Evolutionary conservation across 2,888 invertebrate genomes (phyloP).

Genomic region (Priocnemis perturbator): DNA sequence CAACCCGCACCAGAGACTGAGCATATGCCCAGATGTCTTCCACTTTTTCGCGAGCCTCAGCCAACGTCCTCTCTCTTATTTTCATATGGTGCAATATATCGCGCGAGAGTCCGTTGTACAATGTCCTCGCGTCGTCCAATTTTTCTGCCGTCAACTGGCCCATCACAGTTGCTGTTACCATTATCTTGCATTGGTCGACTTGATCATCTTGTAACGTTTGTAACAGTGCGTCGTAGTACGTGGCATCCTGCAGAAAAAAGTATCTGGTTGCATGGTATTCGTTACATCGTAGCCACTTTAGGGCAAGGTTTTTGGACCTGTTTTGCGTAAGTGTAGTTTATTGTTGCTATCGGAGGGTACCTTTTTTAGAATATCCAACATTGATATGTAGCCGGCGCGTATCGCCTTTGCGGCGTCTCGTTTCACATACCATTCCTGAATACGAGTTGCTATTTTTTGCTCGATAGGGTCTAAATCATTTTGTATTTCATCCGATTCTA

Average conservation of each 20-base stretch:
- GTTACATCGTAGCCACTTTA: too few relatives aligned
- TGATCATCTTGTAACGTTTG: slow-evolving; percentile 79
- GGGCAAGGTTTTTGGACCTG: too few relatives aligned
- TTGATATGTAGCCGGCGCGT: slow-evolving; percentile 79
- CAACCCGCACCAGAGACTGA: slow-evolving; percentile 70
- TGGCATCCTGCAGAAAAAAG: slow-evolving; percentile 77
- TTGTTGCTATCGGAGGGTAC: slow-evolving; percentile 25
- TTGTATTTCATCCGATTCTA: slow-evolving; percentile 52
- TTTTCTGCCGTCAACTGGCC: slow-evolving; percentile 83
- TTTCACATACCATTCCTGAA: slow-evolving; percentile 80
- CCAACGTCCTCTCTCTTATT: slow-evolving; percentile 78
- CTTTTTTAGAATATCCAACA: slow-evolving; percentile 77
- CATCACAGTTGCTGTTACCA: slow-evolving; percentile 81
- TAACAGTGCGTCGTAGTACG: slow-evolving; percentile 81
- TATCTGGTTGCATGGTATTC: slow-evolving; percentile 4
- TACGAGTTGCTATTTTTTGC: slow-evolving; percentile 70
- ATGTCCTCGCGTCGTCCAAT: slow-evolving; percentile 80
- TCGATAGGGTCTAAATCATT: slow-evolving; percentile 45
- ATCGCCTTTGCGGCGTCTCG: slow-evolving; percentile 82
- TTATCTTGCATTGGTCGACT: slow-evolving; percentile 79
- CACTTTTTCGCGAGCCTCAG: slow-evolving; percentile 75
- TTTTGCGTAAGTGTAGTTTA: too few relatives aligned
- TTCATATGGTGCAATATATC: slow-evolving; percentile 81
- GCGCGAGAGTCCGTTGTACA: slow-evolving; percentile 79
- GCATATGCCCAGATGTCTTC: slow-evolving; percentile 73